Evolutionary conservation across 2,888 invertebrate genomes (phyloP).

Genomic region (Hypolimnas misippus): DNA sequence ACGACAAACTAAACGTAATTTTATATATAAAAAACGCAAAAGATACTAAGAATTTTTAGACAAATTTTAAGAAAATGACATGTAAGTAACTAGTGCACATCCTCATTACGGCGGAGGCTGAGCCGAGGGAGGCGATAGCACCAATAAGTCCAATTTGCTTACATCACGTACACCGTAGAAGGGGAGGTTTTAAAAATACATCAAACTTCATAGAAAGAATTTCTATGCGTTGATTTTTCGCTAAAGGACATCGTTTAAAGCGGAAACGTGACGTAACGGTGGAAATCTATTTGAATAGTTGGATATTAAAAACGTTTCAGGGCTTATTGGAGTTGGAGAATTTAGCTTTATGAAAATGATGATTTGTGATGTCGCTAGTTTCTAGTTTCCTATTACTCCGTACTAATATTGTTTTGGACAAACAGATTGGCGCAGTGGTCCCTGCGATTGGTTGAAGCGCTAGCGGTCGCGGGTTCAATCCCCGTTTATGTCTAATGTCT

Average conservation of each 20-base stretch:
- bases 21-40: not conserved
- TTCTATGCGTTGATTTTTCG: constrained; percentile 14
- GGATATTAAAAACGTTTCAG: not conserved
- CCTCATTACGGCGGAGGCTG: constrained; percentile 2
- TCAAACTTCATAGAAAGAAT: constrained; percentile 20
- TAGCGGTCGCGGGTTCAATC: no score
- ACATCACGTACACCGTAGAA: constrained; percentile 59
- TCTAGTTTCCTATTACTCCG: no score
- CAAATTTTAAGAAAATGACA: no score
- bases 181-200: constrained; percentile 37
- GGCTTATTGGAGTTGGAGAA: not conserved
- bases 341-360: not conserved
- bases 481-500: no score
- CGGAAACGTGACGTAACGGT: not conserved
- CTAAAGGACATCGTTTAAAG: not conserved
- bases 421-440: no score
- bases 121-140: constrained; percentile 2
- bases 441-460: no score
- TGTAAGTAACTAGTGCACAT: no score
- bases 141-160: constrained; percentile 66
- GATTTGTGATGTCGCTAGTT: no score
- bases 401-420: no score
- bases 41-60: not conserved
- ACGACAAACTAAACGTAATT: not conserved
- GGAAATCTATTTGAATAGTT: not conserved